Evolutionary conservation across 2,888 invertebrate species (phyloP), one percentile per base, ranked within the genome.

Genomic region (Eupithecia insigniata): DNA sequence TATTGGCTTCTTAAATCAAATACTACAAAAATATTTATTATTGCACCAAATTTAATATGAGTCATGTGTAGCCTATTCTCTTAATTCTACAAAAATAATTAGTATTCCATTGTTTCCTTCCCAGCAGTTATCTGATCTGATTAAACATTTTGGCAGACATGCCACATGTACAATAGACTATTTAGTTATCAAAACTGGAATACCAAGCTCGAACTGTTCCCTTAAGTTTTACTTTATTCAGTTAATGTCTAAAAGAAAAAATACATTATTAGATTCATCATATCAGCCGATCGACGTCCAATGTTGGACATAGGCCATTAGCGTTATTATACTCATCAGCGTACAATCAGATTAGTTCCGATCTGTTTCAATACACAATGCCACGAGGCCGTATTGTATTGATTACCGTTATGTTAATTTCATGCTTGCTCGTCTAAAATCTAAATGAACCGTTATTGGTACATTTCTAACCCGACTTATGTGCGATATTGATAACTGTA

Each of bases 381-480:
- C 46, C 46, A 22, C 46, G 66, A 74, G 66, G n/a, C 61, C 32
- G 71, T 64, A 34, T 30, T 16, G 46, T 74, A 74, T 74, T 55
- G 74, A 74, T 69, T 65, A 67, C 71, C 58, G 62, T 67, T 36
- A 71, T 76, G 79, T 76, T 76, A 76, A 78, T 77, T 76, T 74
- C 60, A 66, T 55, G 72, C 71, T 72, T 76, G 71, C 61, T 69
- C 61, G 62, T 71, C 76, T 77, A 78, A 76, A 75, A 62, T 72
- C 74, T 74, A 78, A 76, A 75, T 76, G 76, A 72, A 76, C 71
- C 76, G 66, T 69, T 71, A 73, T 55, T 14, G 61, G 72, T 43
- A n/a, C 70, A 58, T 70, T 75, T 66, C 34, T 36, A 66, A 71
- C 43, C 67, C 28, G 8, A 66, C 70, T 60, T 18, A 8, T 10